Conservation (phyloP, 2,113 vertebrate species). For the Columbina picui region DNA sequence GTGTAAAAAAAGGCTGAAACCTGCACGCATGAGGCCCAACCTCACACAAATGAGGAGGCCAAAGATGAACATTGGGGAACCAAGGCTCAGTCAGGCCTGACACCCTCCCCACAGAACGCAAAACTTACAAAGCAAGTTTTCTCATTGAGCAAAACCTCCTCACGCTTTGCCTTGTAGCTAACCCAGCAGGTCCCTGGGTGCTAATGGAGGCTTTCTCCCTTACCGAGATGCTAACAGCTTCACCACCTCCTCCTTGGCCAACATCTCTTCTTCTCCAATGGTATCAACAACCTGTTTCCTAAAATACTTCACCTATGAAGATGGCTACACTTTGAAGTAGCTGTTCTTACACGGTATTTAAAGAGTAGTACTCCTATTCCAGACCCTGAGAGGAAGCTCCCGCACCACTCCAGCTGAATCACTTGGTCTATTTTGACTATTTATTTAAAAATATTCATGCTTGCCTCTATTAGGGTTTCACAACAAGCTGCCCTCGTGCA, state of each 20-base stretch:
- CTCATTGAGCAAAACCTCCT: background rate
- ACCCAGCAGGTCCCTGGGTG: background rate
- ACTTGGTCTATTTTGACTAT: background rate
- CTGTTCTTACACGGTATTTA: background rate
- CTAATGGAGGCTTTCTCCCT: background rate
- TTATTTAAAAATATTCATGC: background rate
- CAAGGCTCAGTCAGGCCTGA: background rate
- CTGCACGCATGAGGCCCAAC: too few relatives aligned
- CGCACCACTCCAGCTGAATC: background rate
- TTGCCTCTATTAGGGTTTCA: background rate
- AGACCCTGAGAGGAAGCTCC: background rate
- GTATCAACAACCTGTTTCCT: background rate
- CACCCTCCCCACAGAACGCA: accelerated
- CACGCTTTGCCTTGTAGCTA: background rate
- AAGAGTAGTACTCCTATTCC: background rate
- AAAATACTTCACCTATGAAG: background rate
- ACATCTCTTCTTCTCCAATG: background rate
- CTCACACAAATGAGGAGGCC: background rate
- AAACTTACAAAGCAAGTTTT: background rate
- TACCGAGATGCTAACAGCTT: background rate
- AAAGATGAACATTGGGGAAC: background rate
- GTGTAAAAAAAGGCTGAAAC: background rate
- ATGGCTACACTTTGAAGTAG: background rate
- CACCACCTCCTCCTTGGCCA: background rate
- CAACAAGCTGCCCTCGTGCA: background rate